These are phyloP conservation scores for Delia radicum DNA, from an alignment of 1,140 invertebrate genomes.

Conservation along the genomic window DNA sequence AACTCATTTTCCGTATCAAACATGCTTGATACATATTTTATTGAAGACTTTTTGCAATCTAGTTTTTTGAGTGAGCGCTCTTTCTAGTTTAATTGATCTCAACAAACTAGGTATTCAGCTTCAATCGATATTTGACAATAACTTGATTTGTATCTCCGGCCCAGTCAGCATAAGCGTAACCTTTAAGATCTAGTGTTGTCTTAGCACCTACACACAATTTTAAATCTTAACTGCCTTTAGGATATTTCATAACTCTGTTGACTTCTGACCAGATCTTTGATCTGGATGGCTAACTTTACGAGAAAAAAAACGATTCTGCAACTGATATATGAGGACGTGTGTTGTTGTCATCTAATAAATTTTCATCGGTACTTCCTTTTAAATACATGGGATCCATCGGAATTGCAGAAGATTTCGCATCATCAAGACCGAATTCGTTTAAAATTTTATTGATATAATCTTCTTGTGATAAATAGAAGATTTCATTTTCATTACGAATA, in stretches of 20 bases:
- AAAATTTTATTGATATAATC: background rate
- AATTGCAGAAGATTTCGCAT: background rate
- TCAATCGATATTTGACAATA: no score
- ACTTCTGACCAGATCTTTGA: conserved; percentile 41
- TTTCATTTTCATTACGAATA: background rate
- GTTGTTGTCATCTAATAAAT: conserved; percentile 39
- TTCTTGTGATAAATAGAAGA: conserved; percentile 1
- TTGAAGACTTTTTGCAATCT: no score
- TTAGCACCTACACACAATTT: conserved; percentile 22
- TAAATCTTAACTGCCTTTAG: conserved; percentile 39
- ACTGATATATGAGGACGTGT: conserved; percentile 53
- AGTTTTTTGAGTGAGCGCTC: no score
- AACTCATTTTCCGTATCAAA: no score
- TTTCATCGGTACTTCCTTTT: conserved; percentile 39
- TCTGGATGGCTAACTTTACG: conserved; percentile 35
- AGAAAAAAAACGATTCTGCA: conserved; percentile 42
- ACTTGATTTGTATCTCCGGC: no score
- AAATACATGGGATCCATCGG: conserved; percentile 2
- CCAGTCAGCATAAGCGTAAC: conserved; percentile 35
- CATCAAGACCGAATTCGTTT: background rate
- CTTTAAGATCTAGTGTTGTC: conserved; percentile 6
- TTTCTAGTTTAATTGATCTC: no score
- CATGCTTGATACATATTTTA: no score
- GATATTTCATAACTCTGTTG: conserved; percentile 46
- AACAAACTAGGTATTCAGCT: no score